phyloP scores from a whole-genome alignment of 2,113 vertebrate genomes.

The Cynocephalus volans region DNA sequence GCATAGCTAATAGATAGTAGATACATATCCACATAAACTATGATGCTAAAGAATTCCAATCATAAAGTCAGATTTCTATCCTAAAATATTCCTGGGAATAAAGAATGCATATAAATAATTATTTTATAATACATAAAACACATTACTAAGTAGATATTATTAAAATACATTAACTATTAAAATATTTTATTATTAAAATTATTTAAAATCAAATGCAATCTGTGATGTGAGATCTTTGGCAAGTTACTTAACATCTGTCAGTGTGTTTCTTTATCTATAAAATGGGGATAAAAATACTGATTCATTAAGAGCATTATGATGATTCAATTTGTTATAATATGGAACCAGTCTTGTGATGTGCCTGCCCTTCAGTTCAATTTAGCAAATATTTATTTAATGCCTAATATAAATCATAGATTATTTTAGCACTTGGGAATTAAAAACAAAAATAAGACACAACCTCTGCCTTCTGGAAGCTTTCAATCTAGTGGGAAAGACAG shows the following conservation, averaged over 20 bases:
- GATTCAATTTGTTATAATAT: background rate
- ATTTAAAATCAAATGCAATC: slow-evolving; percentile 13
- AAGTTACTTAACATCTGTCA: background rate
- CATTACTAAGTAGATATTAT: background rate
- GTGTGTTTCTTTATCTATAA: background rate
- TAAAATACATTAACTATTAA: background rate
- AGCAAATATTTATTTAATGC: slow-evolving; percentile 18
- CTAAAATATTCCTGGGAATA: background rate
- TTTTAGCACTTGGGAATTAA: background rate
- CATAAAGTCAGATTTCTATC: slow-evolving; percentile 4
- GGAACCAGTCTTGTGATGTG: background rate
- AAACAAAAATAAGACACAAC: background rate
- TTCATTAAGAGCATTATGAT: background rate
- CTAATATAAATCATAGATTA: background rate
- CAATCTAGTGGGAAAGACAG: background rate
- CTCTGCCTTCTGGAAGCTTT: background rate
- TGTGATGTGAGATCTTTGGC: background rate
- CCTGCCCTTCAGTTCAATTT: background rate
- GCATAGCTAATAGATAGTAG: background rate
- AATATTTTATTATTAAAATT: slow-evolving; percentile 21
- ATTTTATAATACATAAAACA: background rate
- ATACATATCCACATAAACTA: background rate
- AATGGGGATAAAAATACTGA: background rate
- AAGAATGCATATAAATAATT: background rate
- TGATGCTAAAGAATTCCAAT: background rate